Percentiles rank a stretch among this genome's conserved stretches.
Conservation (phyloP, 2,888 invertebrate genomes). For the Volucella bombylans region DNA sequence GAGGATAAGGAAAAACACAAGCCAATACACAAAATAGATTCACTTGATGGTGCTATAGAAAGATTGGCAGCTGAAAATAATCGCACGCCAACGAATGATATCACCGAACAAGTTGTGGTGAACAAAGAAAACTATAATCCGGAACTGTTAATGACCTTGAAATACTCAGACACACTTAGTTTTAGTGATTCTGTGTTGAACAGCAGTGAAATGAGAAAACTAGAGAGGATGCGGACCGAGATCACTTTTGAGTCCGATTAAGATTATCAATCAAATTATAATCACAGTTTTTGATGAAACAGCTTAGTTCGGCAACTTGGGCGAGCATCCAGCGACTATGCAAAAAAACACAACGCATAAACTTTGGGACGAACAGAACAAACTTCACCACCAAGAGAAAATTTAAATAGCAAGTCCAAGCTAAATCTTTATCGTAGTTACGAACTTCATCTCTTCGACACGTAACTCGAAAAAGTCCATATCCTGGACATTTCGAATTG, state of each 20-base stretch:
- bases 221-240: conserved; percentile 76
- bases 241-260: conserved; percentile 78
- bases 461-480: too few species aligned
- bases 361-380: too few species aligned
- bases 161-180: conserved; percentile 79
- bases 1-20: conserved; percentile 6
- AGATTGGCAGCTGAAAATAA: conserved; percentile 7
- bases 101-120: conserved; percentile 63
- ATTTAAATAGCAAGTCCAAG: too few species aligned
- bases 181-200: conserved; percentile 80
- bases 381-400: too few species aligned
- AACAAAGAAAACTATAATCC: conserved; percentile 79
- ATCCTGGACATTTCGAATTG: too few species aligned
- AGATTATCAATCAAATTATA: conserved; percentile 55
- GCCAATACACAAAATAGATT: conserved; percentile 7
- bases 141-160: conserved; percentile 29
- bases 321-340: too few species aligned
- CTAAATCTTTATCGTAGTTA: too few species aligned
- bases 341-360: too few species aligned
- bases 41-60: conserved; percentile 35
- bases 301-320: too few species aligned
- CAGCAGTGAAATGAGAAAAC: conserved; percentile 77
- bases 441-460: too few species aligned
- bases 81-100: not conserved
- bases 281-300: too few species aligned